A percentile compares a stretch with the other conserved stretches of the same genome.
Evolutionary conservation across 2,888 invertebrate genomes (phyloP).

Genomic region (Drosophila maculinotata): DNA sequence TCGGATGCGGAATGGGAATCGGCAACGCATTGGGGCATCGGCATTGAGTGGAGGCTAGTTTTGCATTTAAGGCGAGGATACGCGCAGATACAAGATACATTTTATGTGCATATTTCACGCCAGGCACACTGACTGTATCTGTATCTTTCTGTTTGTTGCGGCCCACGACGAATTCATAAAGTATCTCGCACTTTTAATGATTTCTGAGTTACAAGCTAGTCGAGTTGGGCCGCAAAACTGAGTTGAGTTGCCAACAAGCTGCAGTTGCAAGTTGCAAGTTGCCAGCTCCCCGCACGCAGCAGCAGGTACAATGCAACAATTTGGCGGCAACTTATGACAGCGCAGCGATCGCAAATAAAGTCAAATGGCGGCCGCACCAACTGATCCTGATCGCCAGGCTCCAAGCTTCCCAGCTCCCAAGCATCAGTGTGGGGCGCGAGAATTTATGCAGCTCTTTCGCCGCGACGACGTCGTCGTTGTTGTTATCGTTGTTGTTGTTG

Average conservation of each 20-base stretch:
- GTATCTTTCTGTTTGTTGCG: conserved; percentile 22
- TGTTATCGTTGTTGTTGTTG: conserved; percentile 31
- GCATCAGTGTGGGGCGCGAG: conserved; percentile 70
- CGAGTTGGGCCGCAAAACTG: conserved; percentile 45
- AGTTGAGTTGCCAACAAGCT: no score
- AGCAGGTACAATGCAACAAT: conserved; percentile 84
- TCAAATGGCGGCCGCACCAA: conserved; percentile 60
- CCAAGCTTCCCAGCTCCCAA: conserved; percentile 25
- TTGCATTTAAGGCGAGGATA: conserved; percentile 73
- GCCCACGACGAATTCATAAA: conserved; percentile 82
- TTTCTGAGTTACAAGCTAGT: conserved; percentile 82
- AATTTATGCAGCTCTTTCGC: conserved; percentile 81
- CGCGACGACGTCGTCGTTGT: conserved; percentile 53
- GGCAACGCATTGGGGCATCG: no score
- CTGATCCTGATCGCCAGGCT: conserved; percentile 59
- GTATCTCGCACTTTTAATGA: conserved; percentile 83
- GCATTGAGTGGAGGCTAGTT: conserved; percentile 53
- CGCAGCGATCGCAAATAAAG: conserved; percentile 68
- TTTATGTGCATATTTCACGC: conserved; percentile 82
- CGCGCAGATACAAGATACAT: conserved; percentile 59
- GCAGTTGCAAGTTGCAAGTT: no score
- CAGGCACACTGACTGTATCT: conserved; percentile 32
- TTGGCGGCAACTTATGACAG: conserved; percentile 83
- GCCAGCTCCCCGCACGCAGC: conserved; percentile 54
- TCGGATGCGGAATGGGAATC: not conserved